Percentiles rank a stretch among this genome's conserved stretches.
phyloP scores from a whole-genome alignment of 23 tunicate species.

The Phallusia fumigata region DNA sequence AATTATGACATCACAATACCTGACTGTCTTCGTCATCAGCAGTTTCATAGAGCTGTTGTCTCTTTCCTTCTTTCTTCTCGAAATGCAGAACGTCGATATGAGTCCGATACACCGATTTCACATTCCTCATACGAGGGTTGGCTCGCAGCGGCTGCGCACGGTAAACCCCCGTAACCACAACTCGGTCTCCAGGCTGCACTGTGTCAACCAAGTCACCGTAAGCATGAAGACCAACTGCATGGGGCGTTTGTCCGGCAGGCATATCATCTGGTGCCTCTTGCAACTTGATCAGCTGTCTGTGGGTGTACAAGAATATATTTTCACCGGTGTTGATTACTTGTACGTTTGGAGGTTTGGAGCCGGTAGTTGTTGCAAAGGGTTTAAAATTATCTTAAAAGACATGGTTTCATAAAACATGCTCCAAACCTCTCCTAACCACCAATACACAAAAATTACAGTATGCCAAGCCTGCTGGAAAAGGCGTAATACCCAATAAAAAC shows the following conservation, averaged over 20 bases:
- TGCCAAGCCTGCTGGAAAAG: no score
- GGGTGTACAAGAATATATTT: no score
- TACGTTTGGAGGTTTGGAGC: no score
- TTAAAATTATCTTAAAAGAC: no score
- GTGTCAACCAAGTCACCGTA: slow-evolving; percentile 87
- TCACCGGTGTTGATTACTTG: no score
- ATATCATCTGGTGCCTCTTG: slow-evolving; percentile 99
- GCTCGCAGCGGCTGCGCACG: slow-evolving; percentile 89
- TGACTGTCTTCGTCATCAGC: slow-evolving; percentile 62
- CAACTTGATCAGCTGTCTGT: slow-evolving; percentile 80
- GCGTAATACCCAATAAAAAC: no score
- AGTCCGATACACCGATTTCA: slow-evolving; percentile 92
- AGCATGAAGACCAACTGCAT: slow-evolving; percentile 82
- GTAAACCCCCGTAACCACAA: slow-evolving; percentile 85
- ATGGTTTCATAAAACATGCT: no score
- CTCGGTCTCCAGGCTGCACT: slow-evolving; percentile 91
- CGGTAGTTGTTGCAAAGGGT: no score
- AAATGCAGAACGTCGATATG: slow-evolving; percentile 92
- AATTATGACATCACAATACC: slow-evolving; percentile 17
- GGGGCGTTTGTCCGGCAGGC: slow-evolving; percentile 99
- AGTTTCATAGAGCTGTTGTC: slow-evolving; percentile 53
- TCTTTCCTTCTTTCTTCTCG: slow-evolving; percentile 59
- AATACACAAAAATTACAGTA: no score
- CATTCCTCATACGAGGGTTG: slow-evolving; percentile 79
- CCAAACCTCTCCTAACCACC: no score